Base-by-base conservation (phyloP, 2,113 vertebrate species). In the Cnemophilus loriae region DNA sequence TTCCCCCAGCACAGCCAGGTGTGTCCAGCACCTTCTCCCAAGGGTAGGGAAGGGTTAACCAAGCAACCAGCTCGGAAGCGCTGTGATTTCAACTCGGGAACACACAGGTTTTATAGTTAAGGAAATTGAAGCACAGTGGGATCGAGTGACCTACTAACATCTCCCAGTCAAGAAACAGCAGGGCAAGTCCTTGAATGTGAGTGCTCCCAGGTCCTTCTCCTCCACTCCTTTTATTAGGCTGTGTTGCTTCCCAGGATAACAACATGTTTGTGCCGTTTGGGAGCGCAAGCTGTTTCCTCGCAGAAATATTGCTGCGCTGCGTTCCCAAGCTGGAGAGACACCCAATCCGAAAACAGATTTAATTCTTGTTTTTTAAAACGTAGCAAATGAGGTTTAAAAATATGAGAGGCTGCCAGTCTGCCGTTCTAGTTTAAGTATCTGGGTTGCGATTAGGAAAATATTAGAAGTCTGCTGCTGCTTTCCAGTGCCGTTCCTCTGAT, bases 381-480 rank as follows among this genome's bases (percentile, higher is more conserved):
- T 64, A 77, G 78, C 75, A 92, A 95, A 94, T 84, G 79, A 96
- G 75, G 71, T 80, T 94, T 92, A 74, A 96, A 96, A 96, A 84
- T 88, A 52, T 2, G 37, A 93, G 71, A 92, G 75, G 76, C 39
- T 96, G 93, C 90, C 93, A 86, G 76, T 92, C 75, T 84, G 68
- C 85, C 92, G 92, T 74, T 96, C 93, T 37, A 90, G 90, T 96
- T 96, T 83, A 77, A 67, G 22, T 90, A 93, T 93, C 95, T 96
- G 82, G 93, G 90, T 93, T 96, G 88, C 75, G 85, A 93, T 94
- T 88, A 90, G 87, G 70, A 78, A 83, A 95, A 88, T 84, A 74
- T 70, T 90, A 93, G 60, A 74, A 70, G 77, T 90, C 59, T 94
- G 59, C 84, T 76, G 30, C 46, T 80, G 71, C 46, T 88, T 90